Evolutionary conservation across 1,140 invertebrate species (phyloP).

Genomic region (Nautilus pompilius): DNA sequence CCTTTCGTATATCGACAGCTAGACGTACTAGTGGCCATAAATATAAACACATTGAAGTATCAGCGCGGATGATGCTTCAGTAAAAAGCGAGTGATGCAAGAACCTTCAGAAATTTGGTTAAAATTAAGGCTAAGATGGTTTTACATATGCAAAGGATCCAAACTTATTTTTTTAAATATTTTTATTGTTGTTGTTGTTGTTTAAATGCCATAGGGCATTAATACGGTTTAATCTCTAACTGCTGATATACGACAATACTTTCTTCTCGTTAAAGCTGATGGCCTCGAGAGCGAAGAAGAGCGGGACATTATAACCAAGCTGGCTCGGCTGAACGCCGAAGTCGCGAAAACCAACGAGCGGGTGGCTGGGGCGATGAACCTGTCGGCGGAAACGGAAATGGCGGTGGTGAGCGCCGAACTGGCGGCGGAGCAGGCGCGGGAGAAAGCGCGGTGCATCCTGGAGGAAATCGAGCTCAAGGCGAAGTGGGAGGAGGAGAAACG

Average conservation of each 20-base stretch:
- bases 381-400: conserved; percentile 36
- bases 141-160: too few relatives aligned
- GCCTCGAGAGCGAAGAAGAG: conserved; percentile 28
- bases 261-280: conserved; percentile 23
- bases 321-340: conserved; percentile 31
- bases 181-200: too few relatives aligned
- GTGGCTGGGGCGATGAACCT: conserved; percentile 34
- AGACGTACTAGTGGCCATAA: too few relatives aligned
- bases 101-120: too few relatives aligned
- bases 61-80: too few relatives aligned
- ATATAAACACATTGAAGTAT: too few relatives aligned
- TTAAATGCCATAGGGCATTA: not conserved
- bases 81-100: too few relatives aligned
- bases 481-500: not conserved
- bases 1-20: too few relatives aligned
- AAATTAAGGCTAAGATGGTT: too few relatives aligned
- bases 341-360: conserved; percentile 36
- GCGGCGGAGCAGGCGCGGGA: conserved; percentile 33
- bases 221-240: not conserved
- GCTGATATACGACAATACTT: not conserved
- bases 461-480: not conserved
- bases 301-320: conserved; percentile 32
- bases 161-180: too few relatives aligned
- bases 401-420: conserved; percentile 30
- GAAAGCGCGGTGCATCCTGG: conserved; percentile 28